Percentiles rank a stretch among this genome's conserved stretches.
These are phyloP conservation scores for Mercenaria mercenaria DNA, from an alignment of 1,140 invertebrate species.

Conservation along the genomic window DNA sequence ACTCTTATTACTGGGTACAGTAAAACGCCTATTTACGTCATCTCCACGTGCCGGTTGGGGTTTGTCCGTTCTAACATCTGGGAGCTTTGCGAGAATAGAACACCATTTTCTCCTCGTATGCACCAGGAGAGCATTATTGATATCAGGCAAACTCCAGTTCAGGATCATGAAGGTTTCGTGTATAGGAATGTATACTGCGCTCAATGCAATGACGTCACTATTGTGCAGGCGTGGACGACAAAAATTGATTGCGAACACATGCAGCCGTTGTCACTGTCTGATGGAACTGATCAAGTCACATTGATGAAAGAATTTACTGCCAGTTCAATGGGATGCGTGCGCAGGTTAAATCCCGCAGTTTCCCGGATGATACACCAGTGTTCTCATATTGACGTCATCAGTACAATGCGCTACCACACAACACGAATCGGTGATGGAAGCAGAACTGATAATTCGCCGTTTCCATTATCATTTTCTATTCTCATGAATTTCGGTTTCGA, in stretches of 20 bases:
- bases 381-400: conserved; percentile 14
- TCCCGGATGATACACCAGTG: conserved; percentile 53
- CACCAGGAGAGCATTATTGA: conserved; percentile 58
- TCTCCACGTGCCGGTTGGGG: conserved; percentile 34
- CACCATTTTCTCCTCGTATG: neutral
- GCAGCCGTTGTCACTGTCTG: conserved; percentile 46
- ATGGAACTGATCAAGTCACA: conserved; percentile 42
- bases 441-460: conserved; percentile 34
- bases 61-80: neutral
- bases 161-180: conserved; percentile 86
- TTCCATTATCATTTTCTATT: conserved; percentile 85
- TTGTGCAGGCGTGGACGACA: conserved; percentile 79
- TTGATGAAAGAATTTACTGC: conserved; percentile 45
- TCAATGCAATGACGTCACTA: conserved; percentile 86
- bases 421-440: neutral
- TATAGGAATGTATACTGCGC: conserved; percentile 89
- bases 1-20: conserved; percentile 51
- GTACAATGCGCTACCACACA: neutral
- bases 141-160: conserved; percentile 80
- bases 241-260: conserved; percentile 80
- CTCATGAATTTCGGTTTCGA: conserved; percentile 86
- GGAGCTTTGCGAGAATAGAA: conserved; percentile 28
- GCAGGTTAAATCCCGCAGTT: conserved; percentile 7
- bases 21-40: conserved; percentile 53
- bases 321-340: neutral